Base-by-base conservation (phyloP, 2,797 vertebrate genomes). In the Phyllotis vaccarum region DNA sequence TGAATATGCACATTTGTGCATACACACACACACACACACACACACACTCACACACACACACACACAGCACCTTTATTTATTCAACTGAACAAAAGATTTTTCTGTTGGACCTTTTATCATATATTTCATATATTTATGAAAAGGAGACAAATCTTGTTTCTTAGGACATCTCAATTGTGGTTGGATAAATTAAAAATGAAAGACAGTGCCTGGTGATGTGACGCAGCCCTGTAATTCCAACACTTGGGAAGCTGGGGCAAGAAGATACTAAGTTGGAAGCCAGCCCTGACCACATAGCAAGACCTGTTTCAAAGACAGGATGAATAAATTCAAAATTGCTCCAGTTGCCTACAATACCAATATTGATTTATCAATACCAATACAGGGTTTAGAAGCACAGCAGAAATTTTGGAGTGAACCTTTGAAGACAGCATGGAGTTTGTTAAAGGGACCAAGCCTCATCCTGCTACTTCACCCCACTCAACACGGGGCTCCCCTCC, bases 331-430 rank as follows among this genome's bases (percentile, higher is more conserved):
- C 43, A 37, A 68, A 91, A 70, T 58, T 19, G 8, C 3, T 37
- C 14, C 40, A 75, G 43, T 21, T 58, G 85, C 87, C 31, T 43
- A 87, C 68, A 80, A 31, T 13, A 24, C 11, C 85, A 60, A 34
- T 27, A 2, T 7, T 22, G 31, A 1, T 64, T 64, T 80, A 62
- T 12, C 34, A 31, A 43, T 14, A 21, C 22, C 24, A 5, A 27
- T 5, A 0, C 0, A 3, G 11, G 27, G 12, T 7, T 5, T 62
- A 27, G 24, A 31, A 24, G 27, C 7, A 6, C 0, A 56, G 17
- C 17, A 9, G 37, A n/a, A 43, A 24, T 19, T 8, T 46, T 6
- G 31, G 43, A 31, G 40, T 29, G 72, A 68, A 19, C 76, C 49
- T 21, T 49, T 0, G 56, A 43, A 37, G 46, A 72, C 43, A 27